Base-by-base conservation (phyloP, 2,797 vertebrate genomes). In the Monodelphis domestica region DNA sequence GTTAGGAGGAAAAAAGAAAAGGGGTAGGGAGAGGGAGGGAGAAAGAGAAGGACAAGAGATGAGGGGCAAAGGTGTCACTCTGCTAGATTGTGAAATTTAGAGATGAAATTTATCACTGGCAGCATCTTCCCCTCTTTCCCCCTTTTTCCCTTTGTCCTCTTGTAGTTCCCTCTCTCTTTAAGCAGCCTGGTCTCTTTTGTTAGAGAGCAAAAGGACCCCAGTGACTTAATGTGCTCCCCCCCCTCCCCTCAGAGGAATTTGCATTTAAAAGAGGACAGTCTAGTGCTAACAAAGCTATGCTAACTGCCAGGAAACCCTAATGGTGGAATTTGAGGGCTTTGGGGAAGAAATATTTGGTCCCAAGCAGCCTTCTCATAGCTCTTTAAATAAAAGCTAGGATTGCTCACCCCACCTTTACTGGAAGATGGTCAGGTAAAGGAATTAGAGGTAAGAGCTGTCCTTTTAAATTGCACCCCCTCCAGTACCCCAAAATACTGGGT, bases 181-280 rank as follows among this genome's bases (percentile, higher is more conserved):
- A 26, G 29, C 0, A 91, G 30, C n/a, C 91, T 89, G 2, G 5
- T 30, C 52, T 90, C 50, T 55, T 12, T 26, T 96, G 28, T 28
- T 84, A 56, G 57, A 17, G 14, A 87, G 14, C n/a, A 55, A 94
- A 54, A 29, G 50, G 33, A 33, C 38, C 33, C 6, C 54, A 89
- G 57, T 56, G 52, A 57, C 51, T 88, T 59, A 26, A 0, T 29
- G 63, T 45, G 14, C 54, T 54, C 89, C 93, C 5, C 29, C 4
- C 7, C 88, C 95, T 87, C 17, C 11, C 88, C 95, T 87, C 17
- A 51, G 29, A 1, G 17, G 12, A 38, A 70, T 54, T 94, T 95
- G 63, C 7, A 87, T 12, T 89, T 30, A 53, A 55, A 90, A 45
- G 14, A 90, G 17, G 89, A 12, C 12, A 70, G 3, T 10, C n/a